Evolutionary conservation across 2,888 invertebrate genomes (phyloP).

Genomic region (Lithosia quadra): DNA sequence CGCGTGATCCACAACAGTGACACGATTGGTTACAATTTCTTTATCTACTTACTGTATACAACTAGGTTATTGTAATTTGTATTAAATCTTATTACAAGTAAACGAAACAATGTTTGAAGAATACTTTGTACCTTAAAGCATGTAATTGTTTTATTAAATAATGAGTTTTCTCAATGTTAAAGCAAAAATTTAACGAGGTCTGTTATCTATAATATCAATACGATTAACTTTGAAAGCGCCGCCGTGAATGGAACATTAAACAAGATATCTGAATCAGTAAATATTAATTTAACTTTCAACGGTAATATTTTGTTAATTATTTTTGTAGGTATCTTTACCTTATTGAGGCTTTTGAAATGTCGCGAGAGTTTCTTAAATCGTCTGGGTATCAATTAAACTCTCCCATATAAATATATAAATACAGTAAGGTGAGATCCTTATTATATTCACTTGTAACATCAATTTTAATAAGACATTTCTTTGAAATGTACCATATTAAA

Average conservation of each 20-base stretch:
- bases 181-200: slow-evolving; percentile 2
- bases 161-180: background rate
- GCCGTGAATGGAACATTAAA: slow-evolving; percentile 19
- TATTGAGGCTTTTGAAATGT: background rate
- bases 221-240: slow-evolving; percentile 12
- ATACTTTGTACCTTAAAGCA: background rate
- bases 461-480: background rate
- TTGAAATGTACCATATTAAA: background rate
- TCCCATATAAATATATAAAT: background rate
- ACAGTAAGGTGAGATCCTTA: background rate
- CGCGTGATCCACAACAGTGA: too few species aligned
- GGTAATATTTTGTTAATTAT: slow-evolving; percentile 13
- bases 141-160: background rate
- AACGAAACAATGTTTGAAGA: background rate
- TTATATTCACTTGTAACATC: background rate
- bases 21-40: too few species aligned
- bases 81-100: too few species aligned
- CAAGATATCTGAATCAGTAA: slow-evolving; percentile 13
- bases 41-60: background rate
- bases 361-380: background rate
- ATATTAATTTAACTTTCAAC: slow-evolving; percentile 17
- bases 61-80: background rate
- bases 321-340: slow-evolving; percentile 18
- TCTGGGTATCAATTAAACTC: background rate
- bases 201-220: slow-evolving; percentile 8